Conservation (phyloP, 2,888 invertebrate genomes). For the Drosophila neonasuta region DNA sequence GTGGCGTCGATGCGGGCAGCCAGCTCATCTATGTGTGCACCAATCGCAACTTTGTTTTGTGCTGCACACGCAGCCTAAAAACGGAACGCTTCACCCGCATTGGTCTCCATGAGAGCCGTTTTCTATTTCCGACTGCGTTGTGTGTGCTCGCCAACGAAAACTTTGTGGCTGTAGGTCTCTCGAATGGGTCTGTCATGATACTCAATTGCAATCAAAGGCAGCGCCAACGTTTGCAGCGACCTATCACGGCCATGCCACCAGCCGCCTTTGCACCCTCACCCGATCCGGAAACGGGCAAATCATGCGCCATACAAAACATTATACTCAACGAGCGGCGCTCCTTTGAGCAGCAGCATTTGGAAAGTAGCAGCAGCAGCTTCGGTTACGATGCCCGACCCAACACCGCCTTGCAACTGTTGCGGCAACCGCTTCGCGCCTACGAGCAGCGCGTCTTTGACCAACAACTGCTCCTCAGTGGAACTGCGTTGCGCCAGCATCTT, state of each 20-base stretch:
- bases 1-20: slow-evolving; percentile 76
- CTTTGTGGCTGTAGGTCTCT: slow-evolving; percentile 79
- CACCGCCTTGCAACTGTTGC: slow-evolving; percentile 70
- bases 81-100: slow-evolving; percentile 77
- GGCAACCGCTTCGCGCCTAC: slow-evolving; percentile 73
- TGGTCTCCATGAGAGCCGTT: slow-evolving; percentile 76
- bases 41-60: slow-evolving; percentile 80
- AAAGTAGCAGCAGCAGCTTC: slow-evolving; percentile 14
- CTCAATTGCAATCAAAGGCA: slow-evolving; percentile 77
- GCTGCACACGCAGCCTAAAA: slow-evolving; percentile 79
- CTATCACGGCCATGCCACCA: slow-evolving; percentile 35
- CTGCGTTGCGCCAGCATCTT: slow-evolving; percentile 76
- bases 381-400: slow-evolving; percentile 67
- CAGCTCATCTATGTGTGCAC: slow-evolving; percentile 80
- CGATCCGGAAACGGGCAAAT: slow-evolving; percentile 76
- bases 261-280: slow-evolving; percentile 17
- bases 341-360: slow-evolving; percentile 44
- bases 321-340: slow-evolving; percentile 79
- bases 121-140: slow-evolving; percentile 79
- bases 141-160: slow-evolving; percentile 77
- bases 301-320: slow-evolving; percentile 82
- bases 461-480: slow-evolving; percentile 78
- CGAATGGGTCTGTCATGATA: slow-evolving; percentile 81
- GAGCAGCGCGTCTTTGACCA: slow-evolving; percentile 79
- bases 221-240: slow-evolving; percentile 39